phyloP scores from a whole-genome alignment of 2,888 invertebrate species.

The Cantharis nigra region DNA sequence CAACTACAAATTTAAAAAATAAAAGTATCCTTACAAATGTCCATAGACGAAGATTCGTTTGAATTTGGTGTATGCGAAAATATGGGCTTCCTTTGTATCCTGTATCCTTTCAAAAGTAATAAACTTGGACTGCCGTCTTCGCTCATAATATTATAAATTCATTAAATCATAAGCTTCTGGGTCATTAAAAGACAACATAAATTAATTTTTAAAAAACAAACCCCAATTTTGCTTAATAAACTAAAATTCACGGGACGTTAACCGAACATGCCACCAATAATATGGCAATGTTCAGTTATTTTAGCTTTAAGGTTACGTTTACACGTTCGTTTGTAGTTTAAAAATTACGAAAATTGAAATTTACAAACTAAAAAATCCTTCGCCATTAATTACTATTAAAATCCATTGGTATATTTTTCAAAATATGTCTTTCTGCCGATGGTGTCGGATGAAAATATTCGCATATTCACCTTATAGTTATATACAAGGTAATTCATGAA shows the following conservation, averaged over 20 bases:
- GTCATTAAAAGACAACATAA: background rate
- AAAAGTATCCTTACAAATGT: background rate
- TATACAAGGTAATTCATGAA: background rate
- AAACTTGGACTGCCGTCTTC: constrained; percentile 63
- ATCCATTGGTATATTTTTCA: background rate
- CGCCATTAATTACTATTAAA: background rate
- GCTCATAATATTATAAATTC: constrained; percentile 50
- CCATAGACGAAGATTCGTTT: constrained; percentile 2
- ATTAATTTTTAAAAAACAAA: background rate
- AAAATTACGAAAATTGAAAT: background rate
- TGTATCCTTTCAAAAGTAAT: constrained; percentile 69
- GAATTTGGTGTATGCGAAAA: constrained; percentile 42
- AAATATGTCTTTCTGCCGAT: background rate
- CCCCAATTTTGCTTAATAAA: background rate
- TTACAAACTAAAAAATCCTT: background rate
- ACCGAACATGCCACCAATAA: background rate
- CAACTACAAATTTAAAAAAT: background rate
- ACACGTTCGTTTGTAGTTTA: background rate
- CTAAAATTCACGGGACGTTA: background rate
- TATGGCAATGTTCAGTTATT: background rate
- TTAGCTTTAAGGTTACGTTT: background rate
- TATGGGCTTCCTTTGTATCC: constrained; percentile 67
- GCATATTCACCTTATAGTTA: background rate
- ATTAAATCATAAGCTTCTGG: constrained; percentile 16
- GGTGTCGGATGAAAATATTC: background rate